Conservation (phyloP, 2,113 vertebrate genomes). For the Vanacampus margaritifer region DNA sequence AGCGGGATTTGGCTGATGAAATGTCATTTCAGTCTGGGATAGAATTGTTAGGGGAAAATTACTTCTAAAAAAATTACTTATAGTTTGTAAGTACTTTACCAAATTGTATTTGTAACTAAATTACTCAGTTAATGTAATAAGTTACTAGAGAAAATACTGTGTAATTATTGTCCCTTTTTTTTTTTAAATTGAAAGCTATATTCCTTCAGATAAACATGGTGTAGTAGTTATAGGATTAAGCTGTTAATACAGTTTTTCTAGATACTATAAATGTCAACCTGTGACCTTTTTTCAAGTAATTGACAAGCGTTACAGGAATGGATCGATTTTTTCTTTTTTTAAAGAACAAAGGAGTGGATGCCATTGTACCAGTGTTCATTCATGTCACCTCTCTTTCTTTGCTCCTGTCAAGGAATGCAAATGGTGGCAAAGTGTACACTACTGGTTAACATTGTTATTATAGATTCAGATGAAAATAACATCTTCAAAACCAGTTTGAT, state of each 20-base stretch:
- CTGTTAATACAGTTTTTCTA: conserved; percentile 57
- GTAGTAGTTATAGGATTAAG: conserved; percentile 41
- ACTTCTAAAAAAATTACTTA: too few relatives aligned
- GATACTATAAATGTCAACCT: conserved; percentile 71
- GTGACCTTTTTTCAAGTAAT: conserved; percentile 75
- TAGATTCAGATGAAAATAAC: too few relatives aligned
- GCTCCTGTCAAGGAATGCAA: not conserved
- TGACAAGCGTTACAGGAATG: not conserved
- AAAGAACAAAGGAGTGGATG: conserved; percentile 36
- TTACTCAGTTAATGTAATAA: too few relatives aligned
- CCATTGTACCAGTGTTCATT: conserved; percentile 28
- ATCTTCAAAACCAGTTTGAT: too few relatives aligned
- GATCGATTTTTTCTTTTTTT: conserved; percentile 41
- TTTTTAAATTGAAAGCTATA: conserved; percentile 42
- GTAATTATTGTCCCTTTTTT: not conserved
- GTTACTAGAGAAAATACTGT: too few relatives aligned
- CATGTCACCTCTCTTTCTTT: conserved; percentile 1
- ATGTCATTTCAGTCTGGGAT: too few relatives aligned
- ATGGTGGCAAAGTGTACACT: too few relatives aligned
- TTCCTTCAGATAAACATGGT: conserved; percentile 45
- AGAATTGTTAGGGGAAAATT: too few relatives aligned
- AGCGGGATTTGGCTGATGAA: too few relatives aligned
- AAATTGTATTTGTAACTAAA: too few relatives aligned
- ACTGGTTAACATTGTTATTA: too few relatives aligned
- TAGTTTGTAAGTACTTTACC: too few relatives aligned